These are phyloP conservation scores for Chromoteleia sp. DNA, from an alignment of 2,888 invertebrate species.

Conservation along the genomic window DNA sequence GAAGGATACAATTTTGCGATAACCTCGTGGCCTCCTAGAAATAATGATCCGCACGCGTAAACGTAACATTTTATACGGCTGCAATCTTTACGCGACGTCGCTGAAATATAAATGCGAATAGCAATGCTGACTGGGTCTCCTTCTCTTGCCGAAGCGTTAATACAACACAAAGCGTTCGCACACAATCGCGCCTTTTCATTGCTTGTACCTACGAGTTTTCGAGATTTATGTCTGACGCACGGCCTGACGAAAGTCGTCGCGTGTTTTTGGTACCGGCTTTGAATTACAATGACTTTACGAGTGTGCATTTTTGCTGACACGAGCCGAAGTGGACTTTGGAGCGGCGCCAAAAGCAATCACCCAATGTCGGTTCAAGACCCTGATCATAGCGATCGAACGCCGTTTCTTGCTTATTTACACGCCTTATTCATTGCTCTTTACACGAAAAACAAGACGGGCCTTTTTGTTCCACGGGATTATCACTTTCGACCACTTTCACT, in stretches of 20 bases:
- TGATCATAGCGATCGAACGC: constrained; percentile 57
- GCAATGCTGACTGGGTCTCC: constrained; percentile 40
- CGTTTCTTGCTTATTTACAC: constrained; percentile 63
- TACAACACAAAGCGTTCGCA: constrained; percentile 48
- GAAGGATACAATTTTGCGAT: constrained; percentile 7
- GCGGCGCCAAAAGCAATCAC: constrained; percentile 53
- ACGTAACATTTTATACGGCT: constrained; percentile 29
- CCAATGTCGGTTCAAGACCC: constrained; percentile 69
- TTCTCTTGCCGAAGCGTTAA: constrained; percentile 24
- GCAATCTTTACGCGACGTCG: constrained; percentile 32
- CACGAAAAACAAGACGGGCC: constrained; percentile 34
- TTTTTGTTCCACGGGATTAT: constrained; percentile 22
- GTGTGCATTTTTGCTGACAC: constrained; percentile 69
- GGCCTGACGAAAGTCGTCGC: constrained; percentile 57
- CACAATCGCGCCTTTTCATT: constrained; percentile 53
- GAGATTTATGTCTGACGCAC: constrained; percentile 64
- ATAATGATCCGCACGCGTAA: constrained; percentile 27
- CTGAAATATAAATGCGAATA: constrained; percentile 45
- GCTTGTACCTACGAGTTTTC: constrained; percentile 49
- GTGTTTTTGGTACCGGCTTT: constrained; percentile 64
- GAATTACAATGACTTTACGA: constrained; percentile 67
- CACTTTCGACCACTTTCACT: constrained; percentile 33
- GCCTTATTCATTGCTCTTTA: constrained; percentile 56
- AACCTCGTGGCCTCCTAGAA: constrained; percentile 20
- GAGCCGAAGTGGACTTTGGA: constrained; percentile 67